Base-by-base conservation (phyloP, 2,888 invertebrate genomes). In the Nomada fucata region DNA sequence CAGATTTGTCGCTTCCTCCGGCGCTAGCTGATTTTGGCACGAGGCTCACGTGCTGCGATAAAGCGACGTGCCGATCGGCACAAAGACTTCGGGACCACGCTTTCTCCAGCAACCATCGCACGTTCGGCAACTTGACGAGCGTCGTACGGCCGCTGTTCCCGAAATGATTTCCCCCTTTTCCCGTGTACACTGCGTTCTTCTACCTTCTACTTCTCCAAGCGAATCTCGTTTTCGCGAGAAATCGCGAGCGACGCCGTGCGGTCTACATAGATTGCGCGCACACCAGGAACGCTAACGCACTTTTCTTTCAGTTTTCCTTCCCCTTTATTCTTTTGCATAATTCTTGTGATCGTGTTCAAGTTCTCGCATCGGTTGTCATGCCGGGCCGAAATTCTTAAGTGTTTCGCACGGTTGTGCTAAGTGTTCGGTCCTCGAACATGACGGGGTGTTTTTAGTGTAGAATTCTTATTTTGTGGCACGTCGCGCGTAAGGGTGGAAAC, bases 41-140 rank as follows among this genome's bases (percentile, higher is more conserved):
- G 63, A 75, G 55, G 47, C 76, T 88, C 88, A 88, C 87, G 87
- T 88, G 86, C 86, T 57, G 47, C 85, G 87, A 85, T 86, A 83
- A 84, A 79, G 74, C 79, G 78, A 85, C 83, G 87, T 88, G 88
- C 72, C 76, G 81, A 65, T 70, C 69, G 78, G 64, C 69, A 81
- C 88, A 88, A 83, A 80, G 76, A 80, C 78, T 80, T 60, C 47
- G 42, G 59, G 36, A 36, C 50, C 52, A 65, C 69, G 64, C 69
- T 70, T 70, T 72, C 60, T 50, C 42, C 47, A 57, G 64, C 26
- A 53, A 13, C 50, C 52, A 23, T 29, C 9, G 57, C 57, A 57
- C 47, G 65, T 73, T 73, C 57, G 47, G 57, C 64, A 20, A 47
- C 50, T n/a, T 55, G 55, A 47, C 72, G 47, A 70, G 26, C 73